Conservation (phyloP, 1,140 invertebrate genomes). For the Eriocheir sinensis region DNA sequence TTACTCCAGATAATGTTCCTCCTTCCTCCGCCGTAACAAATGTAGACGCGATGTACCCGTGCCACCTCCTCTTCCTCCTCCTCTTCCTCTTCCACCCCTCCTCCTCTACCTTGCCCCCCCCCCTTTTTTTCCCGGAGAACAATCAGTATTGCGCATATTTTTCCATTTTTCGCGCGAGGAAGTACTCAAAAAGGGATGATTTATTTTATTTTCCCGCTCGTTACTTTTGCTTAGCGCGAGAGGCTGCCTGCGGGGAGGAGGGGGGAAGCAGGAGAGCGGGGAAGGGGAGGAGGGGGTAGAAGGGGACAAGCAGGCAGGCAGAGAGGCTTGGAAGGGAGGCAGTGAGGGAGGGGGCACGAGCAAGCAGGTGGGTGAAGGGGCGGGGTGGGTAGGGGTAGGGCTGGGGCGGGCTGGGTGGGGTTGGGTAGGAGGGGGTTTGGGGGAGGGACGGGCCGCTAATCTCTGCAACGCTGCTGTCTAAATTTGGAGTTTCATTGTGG, state of each 20-base stretch:
- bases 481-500: neutral
- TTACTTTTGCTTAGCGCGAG: neutral
- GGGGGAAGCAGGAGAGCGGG: too few relatives aligned
- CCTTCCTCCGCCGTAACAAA: neutral
- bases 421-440: too few relatives aligned
- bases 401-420: neutral
- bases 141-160: neutral
- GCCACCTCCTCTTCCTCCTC: neutral
- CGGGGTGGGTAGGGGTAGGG: too few relatives aligned
- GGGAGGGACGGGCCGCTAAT: neutral
- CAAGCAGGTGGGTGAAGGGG: too few relatives aligned
- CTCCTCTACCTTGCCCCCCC: neutral
- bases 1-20: too few relatives aligned
- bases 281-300: too few relatives aligned
- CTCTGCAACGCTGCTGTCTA: neutral
- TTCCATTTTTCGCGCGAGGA: neutral
- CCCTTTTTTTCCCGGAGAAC: neutral
- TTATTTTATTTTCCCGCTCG: constrained; percentile 1
- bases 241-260: neutral
- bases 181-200: constrained; percentile 26
- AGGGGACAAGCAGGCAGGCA: too few relatives aligned
- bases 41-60: too few relatives aligned
- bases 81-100: neutral
- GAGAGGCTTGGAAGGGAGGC: too few relatives aligned
- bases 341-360: too few relatives aligned